Percentiles rank a stretch among this genome's conserved stretches.
phyloP scores from a whole-genome alignment of 23 tunicate species.

The Styela plicata region DNA sequence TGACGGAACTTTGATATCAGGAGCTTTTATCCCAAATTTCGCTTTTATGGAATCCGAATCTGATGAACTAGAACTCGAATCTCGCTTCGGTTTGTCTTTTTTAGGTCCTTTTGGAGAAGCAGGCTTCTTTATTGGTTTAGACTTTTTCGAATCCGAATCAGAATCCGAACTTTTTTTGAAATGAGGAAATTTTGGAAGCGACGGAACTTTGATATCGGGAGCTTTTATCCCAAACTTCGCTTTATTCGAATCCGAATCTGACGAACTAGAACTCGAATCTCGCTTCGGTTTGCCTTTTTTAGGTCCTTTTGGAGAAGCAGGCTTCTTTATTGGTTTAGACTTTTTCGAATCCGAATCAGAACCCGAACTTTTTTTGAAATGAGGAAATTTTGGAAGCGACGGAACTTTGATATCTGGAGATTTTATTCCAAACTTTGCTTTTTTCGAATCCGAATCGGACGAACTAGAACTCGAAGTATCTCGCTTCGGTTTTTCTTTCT shows the following conservation, averaged over 20 bases:
- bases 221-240: background rate
- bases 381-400: background rate
- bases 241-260: background rate
- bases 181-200: background rate
- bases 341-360: conserved; percentile 26
- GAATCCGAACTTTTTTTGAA: conserved; percentile 11
- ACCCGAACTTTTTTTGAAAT: conserved; percentile 9
- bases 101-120: background rate
- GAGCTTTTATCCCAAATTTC: background rate
- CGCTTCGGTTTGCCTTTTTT: background rate
- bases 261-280: background rate
- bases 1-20: background rate
- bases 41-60: conserved; percentile 11
- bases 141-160: conserved; percentile 6
- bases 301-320: background rate
- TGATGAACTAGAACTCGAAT: background rate
- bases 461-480: background rate
- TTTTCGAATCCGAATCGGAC: background rate
- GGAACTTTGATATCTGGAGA: background rate
- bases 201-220: background rate
- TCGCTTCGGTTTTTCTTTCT: conserved; percentile 15
- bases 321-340: conserved; percentile 3
- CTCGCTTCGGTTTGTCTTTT: background rate
- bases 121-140: conserved; percentile 4
- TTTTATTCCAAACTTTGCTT: background rate